Conservation (phyloP, 2,888 invertebrate species). For the Pedicia rivosa region DNA sequence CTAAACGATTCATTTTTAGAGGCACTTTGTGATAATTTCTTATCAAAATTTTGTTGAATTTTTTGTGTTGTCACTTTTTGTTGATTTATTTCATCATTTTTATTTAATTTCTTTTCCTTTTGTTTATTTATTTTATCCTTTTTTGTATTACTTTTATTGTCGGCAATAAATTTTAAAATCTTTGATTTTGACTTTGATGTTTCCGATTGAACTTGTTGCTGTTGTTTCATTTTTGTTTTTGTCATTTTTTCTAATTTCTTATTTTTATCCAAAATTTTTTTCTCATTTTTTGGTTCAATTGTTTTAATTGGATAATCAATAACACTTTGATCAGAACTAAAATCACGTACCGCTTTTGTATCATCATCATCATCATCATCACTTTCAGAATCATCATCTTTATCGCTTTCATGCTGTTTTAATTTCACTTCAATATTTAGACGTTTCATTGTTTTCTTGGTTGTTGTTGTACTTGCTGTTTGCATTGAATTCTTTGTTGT, state of each 20-base stretch:
- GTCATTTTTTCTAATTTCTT: slow-evolving; percentile 5
- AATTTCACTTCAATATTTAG: too few species aligned
- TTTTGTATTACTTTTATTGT: background rate
- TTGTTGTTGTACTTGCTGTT: too few species aligned
- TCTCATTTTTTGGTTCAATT: slow-evolving; percentile 16
- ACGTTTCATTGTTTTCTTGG: slow-evolving; percentile 19
- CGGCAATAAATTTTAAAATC: background rate
- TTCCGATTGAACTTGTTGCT: slow-evolving; percentile 32
- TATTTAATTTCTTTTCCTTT: slow-evolving; percentile 1
- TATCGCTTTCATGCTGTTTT: slow-evolving; percentile 25
- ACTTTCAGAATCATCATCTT: slow-evolving; percentile 12
- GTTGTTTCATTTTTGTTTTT: slow-evolving; percentile 26
- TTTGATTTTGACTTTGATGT: slow-evolving; percentile 34
- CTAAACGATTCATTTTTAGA: background rate
- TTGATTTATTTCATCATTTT: background rate
- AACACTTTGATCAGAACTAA: slow-evolving; percentile 13
- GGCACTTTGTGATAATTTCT: slow-evolving; percentile 1
- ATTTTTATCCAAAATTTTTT: slow-evolving; percentile 4
- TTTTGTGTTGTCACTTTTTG: too few species aligned
- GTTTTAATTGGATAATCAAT: slow-evolving; percentile 12
- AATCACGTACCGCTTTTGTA: slow-evolving; percentile 31
- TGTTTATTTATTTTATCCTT: background rate
- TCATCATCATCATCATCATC: slow-evolving; percentile 21
- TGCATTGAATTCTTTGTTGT: too few species aligned
- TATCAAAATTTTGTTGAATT: too few species aligned